Evolutionary conservation across 2,888 invertebrate genomes (phyloP).

Genomic region (Pristionchus maxplancki): DNA sequence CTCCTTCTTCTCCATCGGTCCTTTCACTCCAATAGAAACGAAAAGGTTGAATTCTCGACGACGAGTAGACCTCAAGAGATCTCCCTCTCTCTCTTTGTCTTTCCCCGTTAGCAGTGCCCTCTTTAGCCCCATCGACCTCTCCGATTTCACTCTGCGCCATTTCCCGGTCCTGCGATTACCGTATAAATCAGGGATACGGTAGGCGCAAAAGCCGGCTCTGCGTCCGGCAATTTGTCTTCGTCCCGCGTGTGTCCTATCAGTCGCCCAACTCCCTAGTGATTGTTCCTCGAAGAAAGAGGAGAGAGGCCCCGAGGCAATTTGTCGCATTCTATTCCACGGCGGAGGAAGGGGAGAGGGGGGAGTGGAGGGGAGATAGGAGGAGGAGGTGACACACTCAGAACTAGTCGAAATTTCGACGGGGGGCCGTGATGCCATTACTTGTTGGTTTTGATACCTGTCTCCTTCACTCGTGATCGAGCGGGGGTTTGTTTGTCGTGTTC

Average conservation of each 20-base stretch:
- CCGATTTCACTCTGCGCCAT: neutral
- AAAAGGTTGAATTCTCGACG: slow-evolving; percentile 40
- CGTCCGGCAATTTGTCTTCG: neutral
- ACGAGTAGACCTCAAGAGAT: neutral
- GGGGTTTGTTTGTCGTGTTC: neutral
- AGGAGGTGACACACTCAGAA: neutral
- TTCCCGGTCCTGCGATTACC: neutral
- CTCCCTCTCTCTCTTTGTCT: slow-evolving; percentile 14
- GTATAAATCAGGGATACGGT: neutral
- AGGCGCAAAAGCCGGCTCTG: slow-evolving; percentile 1
- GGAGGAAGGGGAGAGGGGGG: neutral
- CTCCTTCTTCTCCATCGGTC: neutral
- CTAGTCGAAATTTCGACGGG: slow-evolving; percentile 16
- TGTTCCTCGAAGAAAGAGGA: slow-evolving; percentile 2
- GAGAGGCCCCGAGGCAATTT: slow-evolving; percentile 36
- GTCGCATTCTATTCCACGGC: slow-evolving; percentile 33
- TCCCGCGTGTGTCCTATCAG: slow-evolving; percentile 25
- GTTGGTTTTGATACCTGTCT: slow-evolving; percentile 9
- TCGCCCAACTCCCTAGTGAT: slow-evolving; percentile 43
- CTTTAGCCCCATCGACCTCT: neutral
- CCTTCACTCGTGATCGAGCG: neutral
- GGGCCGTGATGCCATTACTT: neutral
- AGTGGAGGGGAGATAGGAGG: neutral
- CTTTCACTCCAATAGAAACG: slow-evolving; percentile 7
- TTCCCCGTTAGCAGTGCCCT: neutral